phyloP scores from a whole-genome alignment of 1,140 invertebrate species.

The Drosophila chauvacae region DNA sequence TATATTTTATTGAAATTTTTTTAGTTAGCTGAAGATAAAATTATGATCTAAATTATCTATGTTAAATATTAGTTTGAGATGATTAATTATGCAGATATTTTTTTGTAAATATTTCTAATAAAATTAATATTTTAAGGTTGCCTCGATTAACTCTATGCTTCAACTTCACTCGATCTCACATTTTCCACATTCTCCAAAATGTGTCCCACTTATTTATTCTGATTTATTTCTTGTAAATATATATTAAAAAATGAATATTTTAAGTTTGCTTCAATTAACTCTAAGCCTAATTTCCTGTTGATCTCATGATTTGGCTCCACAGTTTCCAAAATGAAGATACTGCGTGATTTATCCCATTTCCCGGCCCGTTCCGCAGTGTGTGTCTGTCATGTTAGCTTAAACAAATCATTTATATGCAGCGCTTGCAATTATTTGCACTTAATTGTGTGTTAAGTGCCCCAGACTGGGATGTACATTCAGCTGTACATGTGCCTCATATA shows the following conservation, averaged over 20 bases:
- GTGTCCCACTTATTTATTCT: no score
- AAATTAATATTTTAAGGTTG: no score
- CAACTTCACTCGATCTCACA: no score
- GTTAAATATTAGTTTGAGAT: neutral
- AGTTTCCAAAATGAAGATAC: slow-evolving; percentile 56
- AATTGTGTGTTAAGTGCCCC: slow-evolving; percentile 82
- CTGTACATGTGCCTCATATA: neutral
- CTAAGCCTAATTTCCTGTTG: neutral
- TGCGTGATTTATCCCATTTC: slow-evolving; percentile 48
- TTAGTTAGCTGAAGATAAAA: neutral
- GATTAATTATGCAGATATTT: no score
- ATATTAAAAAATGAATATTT: neutral
- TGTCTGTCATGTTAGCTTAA: slow-evolving; percentile 74
- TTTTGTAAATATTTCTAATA: no score
- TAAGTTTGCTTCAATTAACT: neutral
- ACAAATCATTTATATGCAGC: slow-evolving; percentile 82
- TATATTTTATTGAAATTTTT: neutral
- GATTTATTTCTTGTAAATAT: neutral
- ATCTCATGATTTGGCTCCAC: neutral
- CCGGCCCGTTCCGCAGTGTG: slow-evolving; percentile 8
- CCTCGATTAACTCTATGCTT: no score
- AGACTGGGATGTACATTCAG: slow-evolving; percentile 50
- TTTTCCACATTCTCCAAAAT: no score
- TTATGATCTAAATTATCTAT: no score
- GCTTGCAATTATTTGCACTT: slow-evolving; percentile 83